Conservation (phyloP, 2,888 invertebrate species). For the Carabus problematicus region DNA sequence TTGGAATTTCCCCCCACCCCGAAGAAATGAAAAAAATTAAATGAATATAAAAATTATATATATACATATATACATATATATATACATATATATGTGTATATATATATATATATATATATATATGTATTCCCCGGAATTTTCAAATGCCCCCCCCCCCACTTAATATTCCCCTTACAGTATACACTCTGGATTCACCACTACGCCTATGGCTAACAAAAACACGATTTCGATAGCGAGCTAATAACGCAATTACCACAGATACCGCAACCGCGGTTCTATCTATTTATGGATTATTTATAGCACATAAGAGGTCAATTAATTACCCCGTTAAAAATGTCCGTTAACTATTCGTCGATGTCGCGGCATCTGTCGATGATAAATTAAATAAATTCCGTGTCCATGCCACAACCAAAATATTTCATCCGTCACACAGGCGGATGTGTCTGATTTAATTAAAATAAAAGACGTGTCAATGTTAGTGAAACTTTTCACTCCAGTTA, state of each 20-base stretch:
- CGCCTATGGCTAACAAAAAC: constrained; percentile 12
- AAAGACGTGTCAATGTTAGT: constrained; percentile 14
- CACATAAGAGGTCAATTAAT: constrained; percentile 8
- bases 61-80: not conserved
- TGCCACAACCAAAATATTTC: constrained; percentile 11
- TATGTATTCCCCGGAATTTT: too few species aligned
- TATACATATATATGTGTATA: not conserved
- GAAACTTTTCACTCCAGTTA: constrained; percentile 8
- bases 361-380: not conserved
- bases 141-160: too few species aligned
- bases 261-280: constrained; percentile 16
- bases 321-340: not conserved
- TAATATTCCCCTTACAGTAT: not conserved
- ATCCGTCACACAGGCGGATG: not conserved
- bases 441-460: constrained; percentile 32
- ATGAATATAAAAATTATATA: not conserved
- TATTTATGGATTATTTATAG: constrained; percentile 2
- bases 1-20: too few species aligned
- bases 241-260: constrained; percentile 21
- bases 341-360: not conserved
- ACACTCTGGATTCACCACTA: too few species aligned
- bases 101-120: not conserved
- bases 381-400: constrained; percentile 4
- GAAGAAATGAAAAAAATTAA: not conserved
- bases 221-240: constrained; percentile 30